Base-by-base conservation (phyloP, 2,797 vertebrate species). In the Lacerta bilineata region DNA sequence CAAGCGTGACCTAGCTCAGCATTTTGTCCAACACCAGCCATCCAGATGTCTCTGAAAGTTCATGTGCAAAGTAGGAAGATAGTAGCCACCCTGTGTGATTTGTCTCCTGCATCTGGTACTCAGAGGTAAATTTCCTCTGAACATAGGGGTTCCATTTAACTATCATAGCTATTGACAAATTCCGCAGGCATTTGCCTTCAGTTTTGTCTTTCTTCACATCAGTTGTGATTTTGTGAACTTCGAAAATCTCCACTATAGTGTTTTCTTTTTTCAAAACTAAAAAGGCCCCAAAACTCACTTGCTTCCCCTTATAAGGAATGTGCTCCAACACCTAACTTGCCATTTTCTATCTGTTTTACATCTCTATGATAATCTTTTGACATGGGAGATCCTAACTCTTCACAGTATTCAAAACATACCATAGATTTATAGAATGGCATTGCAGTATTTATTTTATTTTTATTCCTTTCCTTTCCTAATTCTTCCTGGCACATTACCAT, bases 1-100 rank as follows among this genome's bases (percentile, higher is more conserved):
- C 25, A 33, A 20, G 2, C 9, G 8, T 27, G 74, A 68, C 59
- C 43, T 39, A 41, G 33, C 5, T 77, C 61, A 85, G 61, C 18
- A 46, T 43, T 77, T 85, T 33, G 41, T 46, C n/a, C 33, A 77
- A 11, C 17, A 85, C 27, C 36, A 18, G 23, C 27, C n/a, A 46
- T n/a, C 39, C 18, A 80, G 55, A 10, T 87, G 7, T 36, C 66
- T 87, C 61, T 75, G 43, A 69, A 88, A 83, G 43, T 8, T 11
- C 23, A 46, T 1, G 69, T 69, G 17, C 33, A 78, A 33, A 25
- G 25, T 68, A 69, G 68, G 23, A 29, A 76, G 6, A 5, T 36
- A 7, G 33, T 69, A 5, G 33, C 20, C 36, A 23, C 36, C 59
- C 61, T 9, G 15, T 83, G 46, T 55, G 74, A 69, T 39, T 61